phyloP scores from a whole-genome alignment of 2,888 invertebrate species.

The Callyntrura guangdongensis region DNA sequence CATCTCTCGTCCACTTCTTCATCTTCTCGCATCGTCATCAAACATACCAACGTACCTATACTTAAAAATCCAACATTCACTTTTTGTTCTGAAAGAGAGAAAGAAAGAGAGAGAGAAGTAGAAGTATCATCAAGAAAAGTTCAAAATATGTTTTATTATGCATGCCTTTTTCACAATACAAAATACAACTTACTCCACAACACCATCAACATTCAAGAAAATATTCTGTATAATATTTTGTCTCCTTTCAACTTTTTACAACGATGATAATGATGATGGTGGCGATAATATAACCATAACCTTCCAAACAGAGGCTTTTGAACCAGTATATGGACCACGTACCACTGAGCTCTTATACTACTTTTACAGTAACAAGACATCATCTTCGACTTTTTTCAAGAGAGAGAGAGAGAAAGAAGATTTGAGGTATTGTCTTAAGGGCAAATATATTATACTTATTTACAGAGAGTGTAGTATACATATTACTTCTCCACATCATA shows the following conservation, averaged over 20 bases:
- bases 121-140: conserved; percentile 41
- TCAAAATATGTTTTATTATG: conserved; percentile 49
- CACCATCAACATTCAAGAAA: background rate
- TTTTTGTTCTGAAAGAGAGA: background rate
- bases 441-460: background rate
- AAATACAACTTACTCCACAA: conserved; percentile 24
- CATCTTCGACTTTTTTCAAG: conserved; percentile 43
- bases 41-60: background rate
- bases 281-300: conserved; percentile 34
- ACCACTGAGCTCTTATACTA: background rate
- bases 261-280: conserved; percentile 3
- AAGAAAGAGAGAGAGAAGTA: background rate
- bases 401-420: conserved; percentile 7
- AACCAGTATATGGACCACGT: conserved; percentile 38
- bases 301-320: conserved; percentile 25
- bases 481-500: conserved; percentile 1
- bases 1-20: conserved; percentile 44
- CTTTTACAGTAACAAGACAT: conserved; percentile 40
- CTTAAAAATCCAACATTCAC: conserved; percentile 9
- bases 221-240: conserved; percentile 10
- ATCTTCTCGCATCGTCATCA: conserved; percentile 15
- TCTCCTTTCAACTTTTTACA: conserved; percentile 29
- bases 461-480: background rate
- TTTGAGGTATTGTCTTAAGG: conserved; percentile 67
- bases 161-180: conserved; percentile 37